phyloP scores from a whole-genome alignment of 2,888 invertebrate genomes.

The Amiota mariae region DNA sequence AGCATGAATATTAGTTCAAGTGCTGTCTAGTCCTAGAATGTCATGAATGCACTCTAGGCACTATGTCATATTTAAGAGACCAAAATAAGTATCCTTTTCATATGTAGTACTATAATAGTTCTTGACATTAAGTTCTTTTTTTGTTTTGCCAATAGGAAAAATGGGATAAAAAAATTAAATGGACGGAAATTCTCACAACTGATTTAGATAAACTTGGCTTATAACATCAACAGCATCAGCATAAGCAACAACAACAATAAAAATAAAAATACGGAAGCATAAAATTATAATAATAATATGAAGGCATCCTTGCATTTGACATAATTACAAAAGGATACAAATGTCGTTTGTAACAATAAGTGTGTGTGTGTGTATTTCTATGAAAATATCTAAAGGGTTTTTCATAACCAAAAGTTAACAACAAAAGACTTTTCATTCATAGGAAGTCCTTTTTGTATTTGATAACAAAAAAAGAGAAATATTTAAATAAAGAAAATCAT shows the following conservation, averaged over 20 bases:
- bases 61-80: slow-evolving; percentile 9
- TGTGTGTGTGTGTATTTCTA: background rate
- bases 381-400: slow-evolving; percentile 45
- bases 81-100: slow-evolving; percentile 14
- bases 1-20: too few species aligned
- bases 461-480: too few species aligned
- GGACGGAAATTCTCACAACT: background rate
- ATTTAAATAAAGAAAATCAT: too few species aligned
- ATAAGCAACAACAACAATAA: slow-evolving; percentile 24
- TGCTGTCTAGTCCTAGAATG: background rate
- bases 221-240: slow-evolving; percentile 5
- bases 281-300: slow-evolving; percentile 44
- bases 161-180: slow-evolving; percentile 14
- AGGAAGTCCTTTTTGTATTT: slow-evolving; percentile 23
- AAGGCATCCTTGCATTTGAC: slow-evolving; percentile 66
- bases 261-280: slow-evolving; percentile 36
- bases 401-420: slow-evolving; percentile 38
- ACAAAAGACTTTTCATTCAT: slow-evolving; percentile 61
- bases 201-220: slow-evolving; percentile 35
- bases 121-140: slow-evolving; percentile 21
- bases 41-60: background rate
- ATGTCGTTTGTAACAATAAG: slow-evolving; percentile 42
- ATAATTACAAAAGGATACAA: slow-evolving; percentile 66
- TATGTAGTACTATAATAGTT: slow-evolving; percentile 6
- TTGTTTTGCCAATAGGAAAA: slow-evolving; percentile 25